phyloP scores from a whole-genome alignment of 2,888 invertebrate genomes.

The Octodonta nipae region DNA sequence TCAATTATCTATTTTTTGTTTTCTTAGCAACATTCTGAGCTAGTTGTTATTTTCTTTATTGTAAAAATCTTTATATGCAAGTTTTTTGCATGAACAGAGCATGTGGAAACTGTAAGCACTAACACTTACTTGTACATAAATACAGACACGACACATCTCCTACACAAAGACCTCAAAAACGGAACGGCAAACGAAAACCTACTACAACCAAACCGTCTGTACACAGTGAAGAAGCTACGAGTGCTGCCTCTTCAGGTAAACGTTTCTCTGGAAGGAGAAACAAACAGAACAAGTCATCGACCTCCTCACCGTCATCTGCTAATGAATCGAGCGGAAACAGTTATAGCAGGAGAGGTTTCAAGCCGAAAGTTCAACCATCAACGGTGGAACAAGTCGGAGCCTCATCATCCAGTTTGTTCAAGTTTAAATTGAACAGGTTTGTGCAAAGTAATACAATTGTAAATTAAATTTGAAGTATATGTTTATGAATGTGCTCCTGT shows the following conservation, averaged over 20 bases:
- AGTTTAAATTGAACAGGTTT: slow-evolving; percentile 59
- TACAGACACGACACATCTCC: slow-evolving; percentile 32
- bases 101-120: slow-evolving; percentile 17
- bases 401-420: slow-evolving; percentile 49
- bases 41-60: too few relatives aligned
- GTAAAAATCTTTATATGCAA: too few relatives aligned
- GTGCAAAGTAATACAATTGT: too few relatives aligned
- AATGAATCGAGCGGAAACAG: slow-evolving; percentile 30
- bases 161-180: too few relatives aligned
- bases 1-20: too few relatives aligned
- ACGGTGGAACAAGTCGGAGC: slow-evolving; percentile 44
- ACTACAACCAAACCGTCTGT: slow-evolving; percentile 52
- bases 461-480: too few relatives aligned
- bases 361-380: slow-evolving; percentile 48
- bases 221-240: slow-evolving; percentile 44
- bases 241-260: slow-evolving; percentile 35
- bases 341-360: slow-evolving; percentile 48
- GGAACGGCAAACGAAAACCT: slow-evolving; percentile 31
- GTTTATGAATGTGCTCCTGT: too few relatives aligned
- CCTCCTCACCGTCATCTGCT: slow-evolving; percentile 23
- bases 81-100: slow-evolving; percentile 12
- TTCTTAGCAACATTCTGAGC: too few relatives aligned
- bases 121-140: slow-evolving; percentile 34
- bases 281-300: slow-evolving; percentile 25
- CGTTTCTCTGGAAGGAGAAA: slow-evolving; percentile 36